phyloP scores from a whole-genome alignment of 1,140 invertebrate genomes.

The Whitmania pigra region DNA sequence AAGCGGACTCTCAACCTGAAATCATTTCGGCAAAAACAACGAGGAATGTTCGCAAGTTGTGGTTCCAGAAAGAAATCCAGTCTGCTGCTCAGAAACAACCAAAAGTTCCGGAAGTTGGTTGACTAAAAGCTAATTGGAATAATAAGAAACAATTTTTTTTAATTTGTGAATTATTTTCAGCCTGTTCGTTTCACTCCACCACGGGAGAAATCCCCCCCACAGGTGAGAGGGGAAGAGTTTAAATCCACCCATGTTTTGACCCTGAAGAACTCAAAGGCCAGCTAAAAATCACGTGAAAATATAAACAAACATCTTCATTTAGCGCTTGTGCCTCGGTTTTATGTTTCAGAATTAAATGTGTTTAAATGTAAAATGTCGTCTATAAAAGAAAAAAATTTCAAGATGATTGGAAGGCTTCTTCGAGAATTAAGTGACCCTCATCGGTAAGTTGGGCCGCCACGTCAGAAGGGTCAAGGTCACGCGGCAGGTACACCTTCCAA shows the following conservation, averaged over 20 bases:
- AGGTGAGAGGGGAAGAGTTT: constrained; percentile 11
- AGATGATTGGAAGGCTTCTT: neutral
- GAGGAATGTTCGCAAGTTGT: constrained; percentile 12
- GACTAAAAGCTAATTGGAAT: neutral
- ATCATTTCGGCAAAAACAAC: constrained; percentile 12
- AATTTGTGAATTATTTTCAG: constrained; percentile 16
- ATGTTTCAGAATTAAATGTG: too few species aligned
- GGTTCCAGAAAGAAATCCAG: neutral
- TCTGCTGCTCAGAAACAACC: neutral
- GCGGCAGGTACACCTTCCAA: constrained; percentile 10
- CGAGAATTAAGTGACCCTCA: constrained; percentile 15
- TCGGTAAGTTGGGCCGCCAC: constrained; percentile 11
- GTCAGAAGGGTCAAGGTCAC: neutral
- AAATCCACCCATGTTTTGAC: constrained; percentile 21
- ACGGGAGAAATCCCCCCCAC: constrained; percentile 22
- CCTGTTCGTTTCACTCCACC: constrained; percentile 25
- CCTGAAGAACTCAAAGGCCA: neutral
- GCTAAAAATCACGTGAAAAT: neutral
- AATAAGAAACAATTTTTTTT: neutral
- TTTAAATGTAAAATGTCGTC: too few species aligned
- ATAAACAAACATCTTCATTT: neutral
- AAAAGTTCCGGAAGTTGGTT: neutral
- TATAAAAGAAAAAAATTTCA: neutral
- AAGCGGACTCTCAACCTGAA: constrained; percentile 19
- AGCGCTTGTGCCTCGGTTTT: too few species aligned